Conservation (phyloP, 2,888 invertebrate species). For the Cephus rjabovi region DNA sequence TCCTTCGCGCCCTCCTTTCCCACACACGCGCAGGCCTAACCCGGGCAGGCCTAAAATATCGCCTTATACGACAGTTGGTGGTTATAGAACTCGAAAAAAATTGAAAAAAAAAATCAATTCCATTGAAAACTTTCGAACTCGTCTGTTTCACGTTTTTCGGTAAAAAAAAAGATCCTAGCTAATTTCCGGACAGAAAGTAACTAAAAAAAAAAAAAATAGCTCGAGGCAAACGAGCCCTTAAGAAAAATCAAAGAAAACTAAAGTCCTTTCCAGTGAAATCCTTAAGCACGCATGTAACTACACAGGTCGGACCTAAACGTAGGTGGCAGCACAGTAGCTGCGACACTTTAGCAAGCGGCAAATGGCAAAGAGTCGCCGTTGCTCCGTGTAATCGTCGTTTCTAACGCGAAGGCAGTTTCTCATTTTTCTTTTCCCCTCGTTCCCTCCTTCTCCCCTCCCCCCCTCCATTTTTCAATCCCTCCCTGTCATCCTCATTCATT, state of each 20-base stretch:
- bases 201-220: neutral
- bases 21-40: neutral
- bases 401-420: neutral
- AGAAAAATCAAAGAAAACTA: neutral
- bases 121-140: neutral
- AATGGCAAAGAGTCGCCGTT: neutral
- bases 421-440: neutral
- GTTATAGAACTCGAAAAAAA: neutral
- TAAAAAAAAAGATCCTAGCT: neutral
- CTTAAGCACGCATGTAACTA: constrained; percentile 6
- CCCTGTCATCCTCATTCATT: constrained; percentile 11
- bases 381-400: constrained; percentile 2
- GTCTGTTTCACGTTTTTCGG: neutral
- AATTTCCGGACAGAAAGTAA: neutral
- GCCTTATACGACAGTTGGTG: neutral
- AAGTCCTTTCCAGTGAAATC: neutral
- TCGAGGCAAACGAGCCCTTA: neutral
- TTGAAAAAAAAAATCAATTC: neutral
- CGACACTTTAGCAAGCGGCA: constrained; percentile 4
- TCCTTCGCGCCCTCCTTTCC: constrained; percentile 2
- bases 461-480: constrained; percentile 6
- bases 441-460: constrained; percentile 4
- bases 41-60: neutral
- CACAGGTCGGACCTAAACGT: constrained; percentile 2
- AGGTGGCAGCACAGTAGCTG: constrained; percentile 4